phyloP scores from a whole-genome alignment of 23 tunicate species.

The Phallusia fumigata region DNA sequence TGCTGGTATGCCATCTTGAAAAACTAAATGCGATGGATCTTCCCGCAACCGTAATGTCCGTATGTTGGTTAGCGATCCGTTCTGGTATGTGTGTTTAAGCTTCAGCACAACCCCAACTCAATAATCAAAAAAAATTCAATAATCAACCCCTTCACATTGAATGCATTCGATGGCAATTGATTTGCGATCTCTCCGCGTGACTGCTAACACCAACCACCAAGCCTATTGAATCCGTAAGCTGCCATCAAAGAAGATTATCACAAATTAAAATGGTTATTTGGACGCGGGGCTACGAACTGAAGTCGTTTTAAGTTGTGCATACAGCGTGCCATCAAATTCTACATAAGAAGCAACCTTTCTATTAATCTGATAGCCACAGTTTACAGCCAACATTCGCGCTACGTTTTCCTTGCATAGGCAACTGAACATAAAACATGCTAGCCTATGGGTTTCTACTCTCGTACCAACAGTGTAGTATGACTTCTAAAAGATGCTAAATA shows the following conservation, averaged over 20 bases:
- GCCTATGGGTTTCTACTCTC: no score
- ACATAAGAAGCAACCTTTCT: no score
- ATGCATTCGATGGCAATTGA: slow-evolving; percentile 3
- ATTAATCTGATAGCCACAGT: no score
- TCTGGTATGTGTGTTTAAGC: background rate
- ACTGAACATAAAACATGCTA: no score
- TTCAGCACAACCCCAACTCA: background rate
- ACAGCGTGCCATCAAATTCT: no score
- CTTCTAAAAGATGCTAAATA: background rate
- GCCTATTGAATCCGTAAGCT: background rate
- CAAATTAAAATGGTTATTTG: no score
- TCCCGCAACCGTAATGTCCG: background rate
- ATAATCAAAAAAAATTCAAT: slow-evolving; percentile 5
- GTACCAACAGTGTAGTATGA: background rate
- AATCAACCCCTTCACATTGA: background rate
- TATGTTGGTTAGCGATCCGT: background rate
- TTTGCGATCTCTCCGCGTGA: background rate
- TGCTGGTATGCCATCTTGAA: background rate
- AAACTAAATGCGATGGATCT: background rate
- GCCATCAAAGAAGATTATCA: no score
- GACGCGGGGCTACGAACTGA: no score
- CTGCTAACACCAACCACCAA: background rate
- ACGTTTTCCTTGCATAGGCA: no score
- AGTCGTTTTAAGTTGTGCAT: no score
- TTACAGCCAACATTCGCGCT: no score